These are phyloP conservation scores for Oenanthe oenanthe DNA, from an alignment of 2,113 vertebrate species.

Conservation along the genomic window DNA sequence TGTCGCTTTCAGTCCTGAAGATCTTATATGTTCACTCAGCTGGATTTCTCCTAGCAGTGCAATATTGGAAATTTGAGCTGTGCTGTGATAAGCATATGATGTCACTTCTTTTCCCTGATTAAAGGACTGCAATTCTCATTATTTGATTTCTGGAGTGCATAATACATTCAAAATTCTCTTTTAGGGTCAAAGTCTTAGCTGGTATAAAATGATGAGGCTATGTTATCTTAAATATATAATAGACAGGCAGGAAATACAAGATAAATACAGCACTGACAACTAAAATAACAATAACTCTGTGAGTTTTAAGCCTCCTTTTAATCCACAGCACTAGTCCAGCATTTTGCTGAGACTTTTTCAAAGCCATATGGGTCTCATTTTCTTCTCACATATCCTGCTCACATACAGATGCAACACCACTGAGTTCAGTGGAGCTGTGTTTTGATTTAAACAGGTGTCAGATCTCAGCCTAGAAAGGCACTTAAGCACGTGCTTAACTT, in stretches of 20 bases:
- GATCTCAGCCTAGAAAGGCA: conserved; percentile 41
- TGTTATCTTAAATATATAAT: conserved; percentile 30
- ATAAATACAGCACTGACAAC: background rate
- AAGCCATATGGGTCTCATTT: conserved; percentile 56
- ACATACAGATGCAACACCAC: background rate
- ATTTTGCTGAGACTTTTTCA: conserved; percentile 23
- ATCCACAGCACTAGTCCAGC: background rate
- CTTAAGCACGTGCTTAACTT: conserved; percentile 35
- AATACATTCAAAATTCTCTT: background rate
- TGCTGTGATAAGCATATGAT: conserved; percentile 16
- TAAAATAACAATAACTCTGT: background rate
- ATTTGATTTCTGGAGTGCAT: background rate
- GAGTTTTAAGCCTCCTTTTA: conserved; percentile 17
- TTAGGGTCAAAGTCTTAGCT: background rate
- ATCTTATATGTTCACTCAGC: background rate
- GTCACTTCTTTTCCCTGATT: conserved; percentile 30
- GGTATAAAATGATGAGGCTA: conserved; percentile 1
- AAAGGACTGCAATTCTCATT: conserved; percentile 10
- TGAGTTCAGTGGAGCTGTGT: conserved; percentile 26
- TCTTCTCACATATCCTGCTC: conserved; percentile 24
- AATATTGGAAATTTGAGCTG: background rate
- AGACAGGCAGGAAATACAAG: background rate
- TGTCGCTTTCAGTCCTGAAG: background rate
- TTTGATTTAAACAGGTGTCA: conserved; percentile 65
- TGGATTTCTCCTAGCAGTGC: background rate